Evolutionary conservation across 2,888 invertebrate species (phyloP), one percentile per base, ranked within the genome.

Genomic region (Drosophila conformis): DNA sequence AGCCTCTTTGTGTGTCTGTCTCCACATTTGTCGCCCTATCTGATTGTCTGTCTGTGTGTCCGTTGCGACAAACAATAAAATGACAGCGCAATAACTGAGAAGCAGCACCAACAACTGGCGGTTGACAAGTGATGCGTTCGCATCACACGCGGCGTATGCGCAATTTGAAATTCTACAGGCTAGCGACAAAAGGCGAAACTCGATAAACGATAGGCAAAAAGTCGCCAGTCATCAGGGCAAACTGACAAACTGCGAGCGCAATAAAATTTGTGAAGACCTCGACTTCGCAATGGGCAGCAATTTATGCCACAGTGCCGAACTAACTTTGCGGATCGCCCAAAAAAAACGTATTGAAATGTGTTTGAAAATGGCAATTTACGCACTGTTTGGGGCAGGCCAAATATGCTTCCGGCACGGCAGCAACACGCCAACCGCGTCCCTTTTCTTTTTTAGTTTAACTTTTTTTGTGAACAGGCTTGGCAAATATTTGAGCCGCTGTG

Each of bases 361-460:
- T 86, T 88, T 76, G 78, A 87, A 86, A 86, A 88, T 86, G 87
- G 89, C 85, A 86, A 86, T 88, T 88, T 86, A 88, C 85, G 89
- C 89, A 86, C 89, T 77, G 84, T 73, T 82, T 75, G 84, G 82
- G 69, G 69, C 74, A 71, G 76, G 68, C 71, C 69, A 71, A 83
- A 87, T 83, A 83, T 69, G 89, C 89, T 83, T 59, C 71, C 82
- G 89, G 85, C 89, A n/a, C 68, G 66, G 73, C 69, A 67, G 66
- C 67, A 69, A 66, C 80, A 79, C 76, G 76, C 72, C 72, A 62
- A 42, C 46, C 60, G 49, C 46, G 31, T 58, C 68, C 64, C 57
- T 62, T 77, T 72, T 73, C 69, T 78, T 27, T 35, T 35, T 8
- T 13, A 27, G n/a, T 29, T 46, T 15, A 15, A 15, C 11, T 27